Conservation (phyloP, 2,797 vertebrate genomes). For the Channallabes apus region DNA sequence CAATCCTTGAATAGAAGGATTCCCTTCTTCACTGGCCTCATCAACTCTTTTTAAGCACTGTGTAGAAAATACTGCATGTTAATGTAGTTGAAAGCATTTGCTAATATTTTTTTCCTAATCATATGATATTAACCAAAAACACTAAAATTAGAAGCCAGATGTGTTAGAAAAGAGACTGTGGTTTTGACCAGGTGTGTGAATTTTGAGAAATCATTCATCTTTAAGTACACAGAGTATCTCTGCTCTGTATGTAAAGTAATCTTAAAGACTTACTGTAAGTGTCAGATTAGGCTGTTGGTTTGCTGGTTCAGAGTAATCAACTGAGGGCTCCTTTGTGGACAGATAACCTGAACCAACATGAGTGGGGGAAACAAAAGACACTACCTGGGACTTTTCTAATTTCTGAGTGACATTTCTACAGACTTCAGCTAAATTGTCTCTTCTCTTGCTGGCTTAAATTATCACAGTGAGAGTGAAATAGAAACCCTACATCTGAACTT, state of each 20-base stretch:
- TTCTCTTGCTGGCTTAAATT: constrained; percentile 29
- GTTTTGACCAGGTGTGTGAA: constrained; percentile 7
- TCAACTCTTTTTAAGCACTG: neutral
- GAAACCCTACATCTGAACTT: constrained; percentile 39
- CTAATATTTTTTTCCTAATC: neutral
- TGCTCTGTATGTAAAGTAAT: constrained; percentile 16
- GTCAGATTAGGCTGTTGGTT: constrained; percentile 1
- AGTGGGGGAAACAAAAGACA: neutral
- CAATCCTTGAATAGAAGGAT: constrained; percentile 4
- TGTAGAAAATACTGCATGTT: neutral
- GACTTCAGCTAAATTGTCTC: constrained; percentile 20
- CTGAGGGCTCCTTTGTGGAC: neutral
- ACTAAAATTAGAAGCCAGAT: neutral
- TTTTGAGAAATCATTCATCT: constrained; percentile 21
- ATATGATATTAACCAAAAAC: neutral
- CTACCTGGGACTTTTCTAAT: neutral
- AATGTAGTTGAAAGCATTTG: neutral
- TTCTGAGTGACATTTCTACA: constrained; percentile 13
- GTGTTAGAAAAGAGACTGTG: neutral
- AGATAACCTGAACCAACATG: neutral
- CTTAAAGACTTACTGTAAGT: neutral
- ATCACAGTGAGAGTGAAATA: constrained; percentile 36
- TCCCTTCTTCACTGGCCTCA: neutral
- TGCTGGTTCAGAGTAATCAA: constrained; percentile 1
- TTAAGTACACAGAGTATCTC: constrained; percentile 34